phyloP scores from a whole-genome alignment of 2,797 vertebrate genomes.

The Ciconia nigra region DNA sequence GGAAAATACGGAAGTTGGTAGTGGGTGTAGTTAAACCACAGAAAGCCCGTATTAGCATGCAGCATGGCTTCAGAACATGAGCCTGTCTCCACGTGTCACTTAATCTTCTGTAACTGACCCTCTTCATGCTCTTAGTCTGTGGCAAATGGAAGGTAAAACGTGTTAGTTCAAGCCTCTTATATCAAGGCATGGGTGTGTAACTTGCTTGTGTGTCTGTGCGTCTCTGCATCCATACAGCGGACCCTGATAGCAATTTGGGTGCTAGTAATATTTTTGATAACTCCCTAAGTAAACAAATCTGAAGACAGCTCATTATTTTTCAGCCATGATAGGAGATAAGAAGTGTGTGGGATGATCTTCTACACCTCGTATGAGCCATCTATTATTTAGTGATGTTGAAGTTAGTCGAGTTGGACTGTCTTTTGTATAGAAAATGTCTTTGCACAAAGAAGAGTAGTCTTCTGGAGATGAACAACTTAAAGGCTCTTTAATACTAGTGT shows the following conservation, averaged over 20 bases:
- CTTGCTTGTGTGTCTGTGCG: not conserved
- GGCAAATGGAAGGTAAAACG: not conserved
- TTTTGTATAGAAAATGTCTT: not conserved
- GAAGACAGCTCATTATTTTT: not conserved
- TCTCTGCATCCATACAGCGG: not conserved
- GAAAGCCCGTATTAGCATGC: not conserved
- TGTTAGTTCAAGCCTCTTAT: not conserved
- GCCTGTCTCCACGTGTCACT: not conserved
- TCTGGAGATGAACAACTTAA: not conserved
- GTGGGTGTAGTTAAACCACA: not conserved
- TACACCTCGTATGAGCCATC: not conserved
- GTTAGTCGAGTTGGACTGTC: rapidly evolving
- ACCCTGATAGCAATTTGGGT: not conserved
- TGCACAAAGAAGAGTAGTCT: not conserved
- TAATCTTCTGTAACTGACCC: conserved; percentile 12
- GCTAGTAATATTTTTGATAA: not conserved
- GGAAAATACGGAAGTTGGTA: not conserved
- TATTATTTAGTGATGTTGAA: not conserved
- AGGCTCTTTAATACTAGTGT: not conserved
- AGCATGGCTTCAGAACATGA: not conserved
- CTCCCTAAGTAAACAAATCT: not conserved
- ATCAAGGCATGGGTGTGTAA: not conserved
- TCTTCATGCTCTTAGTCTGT: not conserved
- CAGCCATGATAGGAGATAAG: not conserved
- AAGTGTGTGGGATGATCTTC: not conserved